These are phyloP conservation scores for Gallinago paraguaiae DNA, from an alignment of 2,113 vertebrate species.

Conservation along the genomic window DNA sequence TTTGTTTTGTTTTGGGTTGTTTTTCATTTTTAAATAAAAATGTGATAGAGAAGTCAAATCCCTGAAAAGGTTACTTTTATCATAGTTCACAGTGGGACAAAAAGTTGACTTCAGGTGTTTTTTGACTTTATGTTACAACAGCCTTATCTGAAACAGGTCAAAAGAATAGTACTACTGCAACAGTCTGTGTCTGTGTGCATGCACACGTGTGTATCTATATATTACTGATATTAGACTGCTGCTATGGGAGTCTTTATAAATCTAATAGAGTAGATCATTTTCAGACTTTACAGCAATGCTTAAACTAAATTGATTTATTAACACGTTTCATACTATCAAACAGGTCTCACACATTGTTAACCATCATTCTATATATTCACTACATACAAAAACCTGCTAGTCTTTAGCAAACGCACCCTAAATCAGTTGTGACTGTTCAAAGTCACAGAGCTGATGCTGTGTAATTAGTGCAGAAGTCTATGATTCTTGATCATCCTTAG, in stretches of 20 bases:
- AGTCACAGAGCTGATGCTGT: background rate
- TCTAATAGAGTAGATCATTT: background rate
- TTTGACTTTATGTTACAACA: background rate
- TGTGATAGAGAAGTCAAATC: background rate
- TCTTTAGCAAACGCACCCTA: background rate
- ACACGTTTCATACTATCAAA: background rate
- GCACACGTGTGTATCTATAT: no score
- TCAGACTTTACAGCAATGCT: background rate
- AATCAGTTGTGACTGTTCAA: background rate
- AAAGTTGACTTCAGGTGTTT: background rate
- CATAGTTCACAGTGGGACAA: background rate
- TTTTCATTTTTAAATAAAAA: background rate
- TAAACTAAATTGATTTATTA: background rate
- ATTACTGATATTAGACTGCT: background rate
- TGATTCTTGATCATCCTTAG: background rate
- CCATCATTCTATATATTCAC: background rate
- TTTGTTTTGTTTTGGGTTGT: background rate
- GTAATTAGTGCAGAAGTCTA: background rate
- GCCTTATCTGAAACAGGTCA: background rate
- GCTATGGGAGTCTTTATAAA: background rate
- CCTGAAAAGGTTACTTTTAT: background rate
- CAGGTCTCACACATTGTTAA: background rate
- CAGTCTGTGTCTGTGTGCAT: accelerated
- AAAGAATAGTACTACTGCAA: background rate
- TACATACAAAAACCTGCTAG: background rate